Base-by-base conservation (phyloP, 2,888 invertebrate species). In the Melanostoma mellinum region DNA sequence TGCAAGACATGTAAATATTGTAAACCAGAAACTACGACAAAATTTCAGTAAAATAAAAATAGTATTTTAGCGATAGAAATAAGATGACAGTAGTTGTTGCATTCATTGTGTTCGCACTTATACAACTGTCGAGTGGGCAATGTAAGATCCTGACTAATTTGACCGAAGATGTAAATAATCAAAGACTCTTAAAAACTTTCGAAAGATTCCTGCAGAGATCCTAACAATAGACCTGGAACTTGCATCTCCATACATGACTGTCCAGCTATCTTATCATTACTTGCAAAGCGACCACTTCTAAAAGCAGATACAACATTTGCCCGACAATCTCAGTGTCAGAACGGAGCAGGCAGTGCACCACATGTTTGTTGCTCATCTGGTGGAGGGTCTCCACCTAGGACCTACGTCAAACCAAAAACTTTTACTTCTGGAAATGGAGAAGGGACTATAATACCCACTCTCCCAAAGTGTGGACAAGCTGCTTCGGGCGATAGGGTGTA, bases 401-500 rank as follows among this genome's bases (percentile, higher is more conserved):
- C 63, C 0, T 20, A 53, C 1, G 50, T 38, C 44, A 20, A 20
- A 20, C 33, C 75, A 36, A 46, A 48, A 30, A 9, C 73, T 20
- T 20, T 20, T 20, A 20, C 20, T 3, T 20, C 20, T 20, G 82
- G 86, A 42, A 86, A 82, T 65, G 87, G 88, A 3, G 67, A 73
- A n/a, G 89, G 87, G 1, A 86, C 87, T 78, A 56, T 88, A 4
- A 71, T 91, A 71, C 91, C 91, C 0, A 81, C 61, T 38, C 86
- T 88, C 3, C 89, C 89, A 2, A 65, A 78, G 2, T 91, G 91
- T 60, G 91, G 91, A 4, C 88, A 86, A 20, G 82, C 86, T 38
- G 86, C 89, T 3, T 85, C 89, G 61, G 89, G 89, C 36, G 92
- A 93, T 87, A 92, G 92, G 86, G 94, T 95, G 63, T 93, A 93